Evolutionary conservation across 2,113 vertebrate species (phyloP), one percentile per base, ranked within the genome.

Genomic region (Eurystomus gularis): DNA sequence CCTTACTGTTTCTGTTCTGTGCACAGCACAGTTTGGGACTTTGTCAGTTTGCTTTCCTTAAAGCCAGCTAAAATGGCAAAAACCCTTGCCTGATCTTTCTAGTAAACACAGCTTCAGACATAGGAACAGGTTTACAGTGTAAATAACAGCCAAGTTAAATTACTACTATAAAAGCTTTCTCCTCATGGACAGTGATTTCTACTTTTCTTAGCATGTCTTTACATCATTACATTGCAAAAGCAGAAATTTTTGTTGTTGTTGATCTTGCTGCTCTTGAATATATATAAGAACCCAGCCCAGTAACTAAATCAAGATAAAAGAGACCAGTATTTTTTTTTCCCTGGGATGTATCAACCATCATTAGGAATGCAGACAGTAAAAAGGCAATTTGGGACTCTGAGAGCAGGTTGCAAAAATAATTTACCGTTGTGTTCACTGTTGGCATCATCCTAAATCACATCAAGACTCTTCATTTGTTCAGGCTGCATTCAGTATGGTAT

Each of bases 381-480:
- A 95, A 90, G 94, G 96, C 93, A 98, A 96, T 97, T 95, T 97
- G 95, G 88, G 93, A 93, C 95, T 97, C 39, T 65, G 90, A 97
- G 93, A 97, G 70, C 58, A 96, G 82, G 95, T 95, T 97, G 94
- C 84, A 94, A 96, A 98, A 97, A 97, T 95, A 98, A 98, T 96
- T 98, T 97, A 96, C 75, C 95, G 71, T 97, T 95, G 85, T 92
- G 86, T 96, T 96, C 93, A 89, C 77, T 93, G 73, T 87, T 97
- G 95, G 83, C 81, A 72, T 96, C 83, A 88, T 35, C 76, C 64
- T 97, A 96, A 96, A 97, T 97, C 95, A 97, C 81, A 92, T 89
- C 39, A 87, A 86, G 66, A 35, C 71, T 84, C 52, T 97, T 96
- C 87, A 95, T 97, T 98, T 96, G 62, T 95, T 97, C 82, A 90